A percentile compares a stretch with the other conserved stretches of the same genome.
These are phyloP conservation scores for Megaceryle torquata DNA, from an alignment of 2,113 vertebrate species.

Conservation along the genomic window DNA sequence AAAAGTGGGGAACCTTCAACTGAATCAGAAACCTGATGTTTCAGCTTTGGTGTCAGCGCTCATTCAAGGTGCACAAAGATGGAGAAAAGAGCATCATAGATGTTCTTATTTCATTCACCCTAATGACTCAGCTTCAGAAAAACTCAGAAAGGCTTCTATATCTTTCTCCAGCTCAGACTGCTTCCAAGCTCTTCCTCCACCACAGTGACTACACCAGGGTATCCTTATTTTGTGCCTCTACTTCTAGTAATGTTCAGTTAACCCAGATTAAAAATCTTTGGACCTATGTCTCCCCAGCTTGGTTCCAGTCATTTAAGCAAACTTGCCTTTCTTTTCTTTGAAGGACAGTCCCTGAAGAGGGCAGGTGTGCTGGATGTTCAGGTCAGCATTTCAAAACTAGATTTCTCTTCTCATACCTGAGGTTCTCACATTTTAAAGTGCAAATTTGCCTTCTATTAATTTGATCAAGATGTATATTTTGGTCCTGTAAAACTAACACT, in stretches of 20 bases:
- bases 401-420: neutral
- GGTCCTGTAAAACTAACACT: neutral
- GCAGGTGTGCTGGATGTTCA: neutral
- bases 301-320: neutral
- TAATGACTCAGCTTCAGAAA: slow-evolving; percentile 2
- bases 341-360: neutral
- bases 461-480: neutral
- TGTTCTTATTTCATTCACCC: neutral
- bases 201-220: neutral
- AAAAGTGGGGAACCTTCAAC: neutral
- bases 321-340: neutral
- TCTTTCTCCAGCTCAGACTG: neutral
- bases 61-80: neutral
- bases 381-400: neutral
- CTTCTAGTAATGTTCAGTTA: neutral
- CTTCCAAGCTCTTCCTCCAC: neutral
- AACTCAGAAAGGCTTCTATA: neutral
- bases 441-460: neutral
- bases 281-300: neutral
- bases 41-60: neutral
- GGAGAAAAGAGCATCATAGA: neutral
- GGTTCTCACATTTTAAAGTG: neutral
- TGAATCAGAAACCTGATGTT: neutral
- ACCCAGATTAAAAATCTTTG: neutral
- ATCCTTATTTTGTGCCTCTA: neutral